These are phyloP conservation scores for Clarias platycephalus DNA, from an alignment of 2,797 vertebrate species.

Conservation along the genomic window DNA sequence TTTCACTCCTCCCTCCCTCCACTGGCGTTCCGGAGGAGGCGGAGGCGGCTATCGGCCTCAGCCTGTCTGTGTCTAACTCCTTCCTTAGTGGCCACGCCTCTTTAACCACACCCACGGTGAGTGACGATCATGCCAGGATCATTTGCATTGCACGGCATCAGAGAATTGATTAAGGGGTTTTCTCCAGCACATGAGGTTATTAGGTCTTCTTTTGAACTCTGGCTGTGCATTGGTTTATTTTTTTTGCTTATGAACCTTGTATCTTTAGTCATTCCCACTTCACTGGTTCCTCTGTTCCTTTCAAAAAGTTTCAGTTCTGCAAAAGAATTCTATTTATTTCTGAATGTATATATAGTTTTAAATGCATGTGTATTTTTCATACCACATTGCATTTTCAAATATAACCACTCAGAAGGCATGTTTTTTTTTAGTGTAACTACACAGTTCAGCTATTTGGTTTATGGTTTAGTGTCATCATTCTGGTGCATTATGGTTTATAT, in stretches of 20 bases:
- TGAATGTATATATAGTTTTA: not conserved
- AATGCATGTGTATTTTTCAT: not conserved
- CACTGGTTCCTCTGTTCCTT: not conserved
- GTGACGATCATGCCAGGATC: conserved; percentile 55
- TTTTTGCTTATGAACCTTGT: not conserved
- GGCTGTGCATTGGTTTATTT: not conserved
- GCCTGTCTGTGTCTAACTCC: conserved; percentile 98
- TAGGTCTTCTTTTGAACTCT: not conserved
- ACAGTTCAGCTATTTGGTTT: not conserved
- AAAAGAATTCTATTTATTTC: not conserved
- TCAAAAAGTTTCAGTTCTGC: not conserved
- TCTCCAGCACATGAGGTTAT: not conserved
- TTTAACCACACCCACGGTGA: conserved; percentile 90
- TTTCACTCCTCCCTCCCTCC: conserved; percentile 95
- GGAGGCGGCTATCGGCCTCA: conserved; percentile 89
- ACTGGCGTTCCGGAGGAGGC: conserved; percentile 88
- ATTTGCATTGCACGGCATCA: too few species aligned
- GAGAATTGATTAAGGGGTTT: not conserved
- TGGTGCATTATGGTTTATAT: not conserved
- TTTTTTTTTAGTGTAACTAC: not conserved
- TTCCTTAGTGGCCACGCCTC: conserved; percentile 95
- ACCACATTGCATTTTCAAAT: not conserved
- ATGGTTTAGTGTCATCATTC: not conserved
- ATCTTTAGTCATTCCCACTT: not conserved
- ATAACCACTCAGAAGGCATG: not conserved